These are phyloP conservation scores for Heterodera schachtii DNA, from an alignment of 1,140 invertebrate genomes.

Conservation along the genomic window DNA sequence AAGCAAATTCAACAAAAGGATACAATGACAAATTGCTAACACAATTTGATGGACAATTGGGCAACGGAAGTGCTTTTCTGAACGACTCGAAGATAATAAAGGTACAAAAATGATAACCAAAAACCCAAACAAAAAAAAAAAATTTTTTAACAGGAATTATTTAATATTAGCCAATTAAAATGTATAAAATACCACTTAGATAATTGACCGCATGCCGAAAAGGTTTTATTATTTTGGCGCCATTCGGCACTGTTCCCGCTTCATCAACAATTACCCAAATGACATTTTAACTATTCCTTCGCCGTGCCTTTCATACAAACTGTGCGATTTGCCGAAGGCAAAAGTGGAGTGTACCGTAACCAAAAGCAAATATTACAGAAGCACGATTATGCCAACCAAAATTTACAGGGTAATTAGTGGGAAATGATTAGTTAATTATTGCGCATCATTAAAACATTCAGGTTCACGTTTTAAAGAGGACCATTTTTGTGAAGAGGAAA, in stretches of 20 bases:
- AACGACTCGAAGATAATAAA: background rate
- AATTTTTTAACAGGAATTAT: too few relatives aligned
- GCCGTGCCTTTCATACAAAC: slow-evolving; percentile 25
- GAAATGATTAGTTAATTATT: too few relatives aligned
- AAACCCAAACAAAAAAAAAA: too few relatives aligned
- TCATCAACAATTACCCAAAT: slow-evolving; percentile 23
- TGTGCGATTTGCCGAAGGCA: slow-evolving; percentile 20
- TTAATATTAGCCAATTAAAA: too few relatives aligned
- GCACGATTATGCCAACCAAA: background rate
- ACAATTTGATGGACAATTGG: background rate
- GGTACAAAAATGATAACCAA: background rate
- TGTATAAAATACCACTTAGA: background rate
- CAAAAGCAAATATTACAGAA: slow-evolving; percentile 4
- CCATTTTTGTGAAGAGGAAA: too few relatives aligned
- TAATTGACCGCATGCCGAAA: slow-evolving; percentile 15
- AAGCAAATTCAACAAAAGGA: background rate
- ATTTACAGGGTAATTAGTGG: background rate
- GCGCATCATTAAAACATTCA: too few relatives aligned
- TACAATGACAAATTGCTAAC: slow-evolving; percentile 2
- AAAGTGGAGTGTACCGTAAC: slow-evolving; percentile 14
- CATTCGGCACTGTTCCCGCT: slow-evolving; percentile 25
- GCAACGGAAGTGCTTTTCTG: background rate
- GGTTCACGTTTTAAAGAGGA: too few relatives aligned
- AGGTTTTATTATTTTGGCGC: slow-evolving; percentile 20
- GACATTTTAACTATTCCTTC: background rate